phyloP scores from a whole-genome alignment of 2,113 vertebrate species.

The Saguinus imperator region DNA sequence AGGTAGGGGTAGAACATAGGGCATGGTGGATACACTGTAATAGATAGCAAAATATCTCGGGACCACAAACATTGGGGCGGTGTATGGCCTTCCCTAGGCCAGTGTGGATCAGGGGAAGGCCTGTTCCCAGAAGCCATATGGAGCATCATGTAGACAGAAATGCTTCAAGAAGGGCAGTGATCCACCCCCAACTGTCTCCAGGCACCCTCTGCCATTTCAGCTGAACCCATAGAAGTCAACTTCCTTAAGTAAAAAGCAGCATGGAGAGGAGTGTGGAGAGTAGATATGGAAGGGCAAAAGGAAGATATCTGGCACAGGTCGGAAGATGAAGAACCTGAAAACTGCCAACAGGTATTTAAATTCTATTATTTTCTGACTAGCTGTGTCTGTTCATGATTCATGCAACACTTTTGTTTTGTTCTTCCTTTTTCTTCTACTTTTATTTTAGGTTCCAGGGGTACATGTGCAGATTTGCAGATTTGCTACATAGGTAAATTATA shows the following conservation, averaged over 20 bases:
- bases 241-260: not conserved
- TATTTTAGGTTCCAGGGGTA: too few species aligned
- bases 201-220: not conserved
- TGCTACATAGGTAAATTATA: too few species aligned
- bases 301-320: not conserved
- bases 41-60: not conserved
- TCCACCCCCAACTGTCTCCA: not conserved
- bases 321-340: not conserved
- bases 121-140: not conserved
- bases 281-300: not conserved
- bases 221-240: not conserved
- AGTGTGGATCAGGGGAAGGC: not conserved
- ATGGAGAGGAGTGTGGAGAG: not conserved
- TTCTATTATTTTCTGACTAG: not conserved
- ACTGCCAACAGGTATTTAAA: not conserved
- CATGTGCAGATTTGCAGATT: too few species aligned
- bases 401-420: not conserved
- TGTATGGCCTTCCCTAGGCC: too few species aligned
- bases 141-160: not conserved
- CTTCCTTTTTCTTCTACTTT: too few species aligned
- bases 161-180: not conserved
- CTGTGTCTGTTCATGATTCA: not conserved
- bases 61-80: not conserved
- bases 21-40: not conserved
- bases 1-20: not conserved